Base-by-base conservation (phyloP, 2,888 invertebrate species). In the Pachydiplax longipennis region DNA sequence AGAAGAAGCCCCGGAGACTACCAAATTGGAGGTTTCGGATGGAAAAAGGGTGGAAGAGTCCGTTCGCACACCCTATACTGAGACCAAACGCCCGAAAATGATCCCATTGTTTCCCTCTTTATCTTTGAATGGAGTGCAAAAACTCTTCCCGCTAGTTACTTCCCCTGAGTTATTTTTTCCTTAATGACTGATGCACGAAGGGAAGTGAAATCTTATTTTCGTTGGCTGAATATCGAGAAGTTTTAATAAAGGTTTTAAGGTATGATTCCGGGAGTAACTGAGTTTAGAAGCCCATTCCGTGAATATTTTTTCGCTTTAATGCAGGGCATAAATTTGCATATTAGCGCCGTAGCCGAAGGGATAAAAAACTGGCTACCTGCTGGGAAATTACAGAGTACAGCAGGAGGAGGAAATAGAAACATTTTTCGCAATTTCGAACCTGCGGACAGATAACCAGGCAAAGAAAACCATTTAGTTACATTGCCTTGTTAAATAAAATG, bases 51-150 rank as follows among this genome's bases (percentile, higher is more conserved):
- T 13, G 73, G 73, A 25, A 53, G 53, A 53, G 25, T 25, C 31
- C 48, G 37, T 37, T 31, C 31, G 61, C n/a, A 25, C 22, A 53
- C 31, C 31, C 83, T 44, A 53, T 35, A 22, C 87, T 61, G 58
- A 87, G 61, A 37, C 61, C 37, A 87, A 87, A 87, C 37, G 35
- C 35, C 61, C 61, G 61, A 87, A 58, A 87, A 87, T 87, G 61
- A 87, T 87, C 61, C 87, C 53, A 87, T 87, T 87, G 87, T 87
- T 58, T 87, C 58, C 37, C 58, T 53, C 53, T 61, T 87, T 37
- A 61, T 87, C 87, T 61, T 61, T 22, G 37, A 87, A 87, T 37
- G 61, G 87, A 87, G 61, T 53, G 61, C 22, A 87, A 87, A 53
- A 37, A 87, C 58, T 61, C 35, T n/a, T 22, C 18, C 37, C 58